These are phyloP conservation scores for Anguilla pacifica DNA, from an alignment of 2,797 vertebrate species.

Conservation along the genomic window DNA sequence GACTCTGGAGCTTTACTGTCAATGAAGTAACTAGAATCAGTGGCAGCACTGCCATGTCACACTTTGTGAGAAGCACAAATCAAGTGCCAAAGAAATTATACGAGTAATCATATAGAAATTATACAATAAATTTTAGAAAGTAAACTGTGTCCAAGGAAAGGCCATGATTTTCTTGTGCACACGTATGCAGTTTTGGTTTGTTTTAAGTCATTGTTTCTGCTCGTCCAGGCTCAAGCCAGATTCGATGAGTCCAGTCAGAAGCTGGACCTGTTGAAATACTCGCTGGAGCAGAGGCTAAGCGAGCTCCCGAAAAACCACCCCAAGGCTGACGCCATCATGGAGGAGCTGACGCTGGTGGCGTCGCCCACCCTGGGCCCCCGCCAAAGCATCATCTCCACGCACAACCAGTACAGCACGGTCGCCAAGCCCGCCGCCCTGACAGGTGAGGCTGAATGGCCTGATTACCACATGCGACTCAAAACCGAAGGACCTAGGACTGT, in stretches of 20 bases:
- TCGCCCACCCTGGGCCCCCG: constrained; percentile 82
- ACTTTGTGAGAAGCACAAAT: background rate
- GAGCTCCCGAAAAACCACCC: constrained; percentile 87
- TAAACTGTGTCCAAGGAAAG: background rate
- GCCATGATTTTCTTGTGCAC: too few relatives aligned
- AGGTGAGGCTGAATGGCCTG: constrained; percentile 60
- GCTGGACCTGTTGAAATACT: constrained; percentile 85
- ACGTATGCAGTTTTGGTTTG: background rate
- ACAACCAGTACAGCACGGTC: constrained; percentile 84
- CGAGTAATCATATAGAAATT: too few relatives aligned
- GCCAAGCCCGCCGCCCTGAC: constrained; percentile 87
- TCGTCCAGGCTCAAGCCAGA: constrained; percentile 81
- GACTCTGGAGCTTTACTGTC: background rate
- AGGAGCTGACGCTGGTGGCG: constrained; percentile 80
- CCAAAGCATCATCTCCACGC: constrained; percentile 81
- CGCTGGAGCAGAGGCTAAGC: constrained; percentile 84
- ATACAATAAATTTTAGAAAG: too few relatives aligned
- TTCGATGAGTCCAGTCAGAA: constrained; percentile 90
- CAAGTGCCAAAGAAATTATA: background rate
- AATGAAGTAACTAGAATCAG: background rate
- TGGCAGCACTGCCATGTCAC: background rate
- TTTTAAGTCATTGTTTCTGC: background rate
- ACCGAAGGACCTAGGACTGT: background rate
- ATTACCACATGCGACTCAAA: background rate
- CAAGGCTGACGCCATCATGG: constrained; percentile 83